Evolutionary conservation across 2,113 vertebrate genomes (phyloP).

Genomic region (Bufo gargarizans): DNA sequence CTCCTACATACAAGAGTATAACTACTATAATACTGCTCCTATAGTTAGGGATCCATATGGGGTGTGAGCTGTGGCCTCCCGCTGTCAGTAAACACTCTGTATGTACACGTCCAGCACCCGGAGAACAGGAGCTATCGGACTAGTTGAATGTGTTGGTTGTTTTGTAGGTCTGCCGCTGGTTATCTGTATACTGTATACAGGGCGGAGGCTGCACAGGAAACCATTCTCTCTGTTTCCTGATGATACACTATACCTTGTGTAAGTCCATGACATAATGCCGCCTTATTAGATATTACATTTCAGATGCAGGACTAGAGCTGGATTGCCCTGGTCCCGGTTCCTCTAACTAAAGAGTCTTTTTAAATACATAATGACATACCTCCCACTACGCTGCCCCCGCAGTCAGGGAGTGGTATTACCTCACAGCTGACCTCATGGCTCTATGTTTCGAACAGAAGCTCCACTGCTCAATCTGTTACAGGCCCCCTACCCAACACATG

Average conservation of each 20-base stretch:
- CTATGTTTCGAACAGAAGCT: no score
- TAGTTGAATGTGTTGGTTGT: neutral
- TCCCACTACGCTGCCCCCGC: neutral
- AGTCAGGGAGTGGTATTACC: no score
- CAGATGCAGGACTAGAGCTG: no score
- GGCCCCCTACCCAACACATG: no score
- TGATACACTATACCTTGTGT: neutral
- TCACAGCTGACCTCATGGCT: no score
- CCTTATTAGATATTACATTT: neutral
- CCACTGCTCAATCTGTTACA: no score
- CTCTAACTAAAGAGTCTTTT: neutral
- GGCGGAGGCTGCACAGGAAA: no score
- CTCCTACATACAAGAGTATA: no score
- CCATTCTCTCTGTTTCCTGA: no score
- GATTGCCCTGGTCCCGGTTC: neutral
- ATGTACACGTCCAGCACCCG: neutral
- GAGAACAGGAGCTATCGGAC: neutral
- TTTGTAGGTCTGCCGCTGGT: neutral
- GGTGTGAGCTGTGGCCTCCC: neutral
- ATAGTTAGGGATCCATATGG: neutral
- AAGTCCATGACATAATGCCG: conserved; percentile 9
- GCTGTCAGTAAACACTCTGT: neutral
- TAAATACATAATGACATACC: neutral
- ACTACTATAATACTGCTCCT: no score
- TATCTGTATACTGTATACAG: neutral